Conservation (phyloP, 30 jellyfish, hydroid and myxozoan species). For the Aurelia sp. region DNA sequence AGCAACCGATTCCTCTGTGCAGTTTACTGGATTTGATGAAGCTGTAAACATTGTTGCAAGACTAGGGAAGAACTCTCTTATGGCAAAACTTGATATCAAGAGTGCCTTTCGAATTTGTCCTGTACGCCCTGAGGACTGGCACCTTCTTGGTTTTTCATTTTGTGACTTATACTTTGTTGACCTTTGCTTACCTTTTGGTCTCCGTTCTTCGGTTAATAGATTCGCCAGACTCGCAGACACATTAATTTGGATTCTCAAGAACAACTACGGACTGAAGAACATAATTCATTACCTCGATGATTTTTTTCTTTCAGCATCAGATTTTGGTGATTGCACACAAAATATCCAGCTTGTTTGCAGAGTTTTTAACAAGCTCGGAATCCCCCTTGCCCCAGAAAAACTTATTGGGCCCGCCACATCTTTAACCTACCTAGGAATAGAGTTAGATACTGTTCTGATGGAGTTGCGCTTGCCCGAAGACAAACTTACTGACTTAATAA, state of each 20-base stretch:
- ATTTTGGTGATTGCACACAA: neutral
- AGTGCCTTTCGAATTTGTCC: too few species aligned
- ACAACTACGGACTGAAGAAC: neutral
- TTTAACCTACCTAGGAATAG: conserved; percentile 22
- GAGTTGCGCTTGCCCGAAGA: conserved; percentile 24
- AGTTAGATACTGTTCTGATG: conserved; percentile 32
- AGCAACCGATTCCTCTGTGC: conserved; percentile 18
- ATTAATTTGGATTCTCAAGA: conserved; percentile 7
- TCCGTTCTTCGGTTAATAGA: conserved; percentile 1
- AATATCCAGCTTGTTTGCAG: too few species aligned
- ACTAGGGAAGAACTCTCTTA: too few species aligned
- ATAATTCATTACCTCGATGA: conserved; percentile 33
- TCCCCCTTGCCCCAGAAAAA: conserved; percentile 51
- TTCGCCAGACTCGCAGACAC: conserved; percentile 36
- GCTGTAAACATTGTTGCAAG: conserved; percentile 34
- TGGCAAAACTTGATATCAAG: too few species aligned
- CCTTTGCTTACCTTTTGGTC: too few species aligned
- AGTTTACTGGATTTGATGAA: conserved; percentile 37
- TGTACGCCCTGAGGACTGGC: too few species aligned
- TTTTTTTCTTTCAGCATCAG: conserved; percentile 24
- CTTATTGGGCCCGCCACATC: neutral
- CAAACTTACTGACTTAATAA: neutral
- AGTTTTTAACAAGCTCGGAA: neutral
- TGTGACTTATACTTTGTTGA: too few species aligned
- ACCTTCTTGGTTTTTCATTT: too few species aligned